phyloP scores from a whole-genome alignment of 2,113 vertebrate species.

The Xiphophorus maculatus region DNA sequence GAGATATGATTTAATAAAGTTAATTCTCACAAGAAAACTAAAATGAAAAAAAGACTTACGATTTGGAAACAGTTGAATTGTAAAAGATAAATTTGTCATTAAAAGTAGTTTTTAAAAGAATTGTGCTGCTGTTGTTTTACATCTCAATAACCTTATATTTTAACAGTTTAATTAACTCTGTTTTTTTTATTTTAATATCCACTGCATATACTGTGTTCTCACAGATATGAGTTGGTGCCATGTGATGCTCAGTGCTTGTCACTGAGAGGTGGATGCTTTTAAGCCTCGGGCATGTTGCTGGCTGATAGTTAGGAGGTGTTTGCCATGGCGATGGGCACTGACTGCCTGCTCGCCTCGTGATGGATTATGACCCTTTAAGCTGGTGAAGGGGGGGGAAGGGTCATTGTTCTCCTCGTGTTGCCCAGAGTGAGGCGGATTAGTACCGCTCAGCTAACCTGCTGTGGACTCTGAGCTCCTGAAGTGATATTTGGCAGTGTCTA shows the following conservation, averaged over 20 bases:
- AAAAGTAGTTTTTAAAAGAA: not conserved
- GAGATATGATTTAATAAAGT: not conserved
- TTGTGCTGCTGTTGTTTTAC: not conserved
- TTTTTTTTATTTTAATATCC: not conserved
- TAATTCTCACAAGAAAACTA: not conserved
- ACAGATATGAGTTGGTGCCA: not conserved
- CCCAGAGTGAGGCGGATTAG: constrained; percentile 60
- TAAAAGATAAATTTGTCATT: not conserved
- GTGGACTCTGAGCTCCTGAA: constrained; percentile 52
- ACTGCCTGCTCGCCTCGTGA: constrained; percentile 63
- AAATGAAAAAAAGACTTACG: not conserved
- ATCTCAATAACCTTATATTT: not conserved
- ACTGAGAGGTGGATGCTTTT: constrained; percentile 56
- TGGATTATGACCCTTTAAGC: constrained; percentile 76
- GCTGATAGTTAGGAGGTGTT: constrained; percentile 47
- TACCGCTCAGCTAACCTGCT: constrained; percentile 45
- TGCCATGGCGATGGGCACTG: constrained; percentile 49
- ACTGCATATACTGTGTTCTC: not conserved
- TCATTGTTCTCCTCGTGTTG: constrained; percentile 60
- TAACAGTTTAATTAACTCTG: not conserved
- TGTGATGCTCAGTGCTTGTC: constrained; percentile 44
- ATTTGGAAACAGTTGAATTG: not conserved
- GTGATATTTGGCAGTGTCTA: constrained; percentile 56
- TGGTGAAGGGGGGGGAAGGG: constrained; percentile 40
- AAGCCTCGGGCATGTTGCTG: constrained; percentile 55